Evolutionary conservation across 2,888 invertebrate species (phyloP).

Genomic region (Drosophila meridiana): DNA sequence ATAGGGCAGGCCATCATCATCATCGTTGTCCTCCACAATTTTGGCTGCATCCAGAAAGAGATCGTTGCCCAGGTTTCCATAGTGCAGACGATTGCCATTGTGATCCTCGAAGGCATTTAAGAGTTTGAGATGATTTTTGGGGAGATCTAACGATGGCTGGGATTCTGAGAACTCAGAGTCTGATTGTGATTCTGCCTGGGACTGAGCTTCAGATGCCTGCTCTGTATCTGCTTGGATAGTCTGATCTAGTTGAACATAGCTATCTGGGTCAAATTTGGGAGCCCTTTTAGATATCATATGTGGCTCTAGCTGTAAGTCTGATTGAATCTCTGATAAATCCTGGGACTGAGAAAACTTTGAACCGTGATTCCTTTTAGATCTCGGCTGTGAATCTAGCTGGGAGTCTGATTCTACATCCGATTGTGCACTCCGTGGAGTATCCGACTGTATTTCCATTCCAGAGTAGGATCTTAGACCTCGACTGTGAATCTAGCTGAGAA

Average conservation of each 20-base stretch:
- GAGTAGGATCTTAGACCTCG: neutral
- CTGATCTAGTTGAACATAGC: neutral
- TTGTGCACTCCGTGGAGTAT: too few species aligned
- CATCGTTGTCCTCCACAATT: constrained; percentile 1
- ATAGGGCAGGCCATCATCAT: constrained; percentile 7
- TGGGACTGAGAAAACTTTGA: neutral
- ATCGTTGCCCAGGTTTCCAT: constrained; percentile 37
- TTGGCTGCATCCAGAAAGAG: constrained; percentile 28
- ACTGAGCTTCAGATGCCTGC: neutral
- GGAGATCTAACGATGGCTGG: neutral
- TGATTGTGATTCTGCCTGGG: neutral
- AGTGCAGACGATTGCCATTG: constrained; percentile 53
- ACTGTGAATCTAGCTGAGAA: too few species aligned
- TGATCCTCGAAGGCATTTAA: constrained; percentile 65
- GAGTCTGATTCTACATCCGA: too few species aligned
- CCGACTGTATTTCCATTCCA: neutral
- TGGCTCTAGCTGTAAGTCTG: neutral
- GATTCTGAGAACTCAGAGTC: neutral
- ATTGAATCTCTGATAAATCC: neutral
- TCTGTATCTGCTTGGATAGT: neutral
- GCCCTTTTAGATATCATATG: neutral
- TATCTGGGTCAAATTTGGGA: neutral
- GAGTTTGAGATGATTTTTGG: neutral
- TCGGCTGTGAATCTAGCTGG: neutral
- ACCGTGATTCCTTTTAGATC: neutral